phyloP scores from a whole-genome alignment of 1,140 invertebrate species.

The Zaprionus lachaisei region DNA sequence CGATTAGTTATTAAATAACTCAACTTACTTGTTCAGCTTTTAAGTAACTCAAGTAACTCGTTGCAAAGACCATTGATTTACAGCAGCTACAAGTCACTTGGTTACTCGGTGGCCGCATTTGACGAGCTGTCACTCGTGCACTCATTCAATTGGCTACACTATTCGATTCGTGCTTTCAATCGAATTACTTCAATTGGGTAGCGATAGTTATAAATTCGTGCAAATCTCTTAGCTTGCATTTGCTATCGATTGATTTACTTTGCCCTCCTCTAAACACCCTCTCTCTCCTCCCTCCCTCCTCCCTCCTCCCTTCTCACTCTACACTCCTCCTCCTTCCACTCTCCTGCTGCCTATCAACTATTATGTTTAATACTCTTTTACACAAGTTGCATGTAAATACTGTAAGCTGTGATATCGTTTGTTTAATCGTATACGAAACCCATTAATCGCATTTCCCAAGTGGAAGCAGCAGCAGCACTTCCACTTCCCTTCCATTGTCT shows the following conservation, averaged over 20 bases:
- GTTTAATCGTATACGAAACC: constrained; percentile 28
- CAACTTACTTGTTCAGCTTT: too few species aligned
- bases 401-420: constrained; percentile 22
- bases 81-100: neutral
- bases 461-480: constrained; percentile 6
- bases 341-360: constrained; percentile 4
- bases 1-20: too few species aligned
- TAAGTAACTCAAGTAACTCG: too few species aligned
- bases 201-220: constrained; percentile 1
- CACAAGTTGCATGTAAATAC: constrained; percentile 21
- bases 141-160: neutral
- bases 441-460: constrained; percentile 48
- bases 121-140: neutral
- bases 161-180: neutral
- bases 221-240: constrained; percentile 1
- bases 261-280: neutral
- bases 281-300: neutral
- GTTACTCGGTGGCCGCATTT: neutral
- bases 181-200: neutral
- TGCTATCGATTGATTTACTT: neutral
- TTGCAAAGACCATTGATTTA: neutral
- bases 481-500: neutral
- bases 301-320: too few species aligned
- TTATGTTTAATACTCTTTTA: constrained; percentile 12
- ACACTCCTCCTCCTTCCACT: neutral